Evolutionary conservation across 2,888 invertebrate genomes (phyloP).

Genomic region (Salticus scenicus): DNA sequence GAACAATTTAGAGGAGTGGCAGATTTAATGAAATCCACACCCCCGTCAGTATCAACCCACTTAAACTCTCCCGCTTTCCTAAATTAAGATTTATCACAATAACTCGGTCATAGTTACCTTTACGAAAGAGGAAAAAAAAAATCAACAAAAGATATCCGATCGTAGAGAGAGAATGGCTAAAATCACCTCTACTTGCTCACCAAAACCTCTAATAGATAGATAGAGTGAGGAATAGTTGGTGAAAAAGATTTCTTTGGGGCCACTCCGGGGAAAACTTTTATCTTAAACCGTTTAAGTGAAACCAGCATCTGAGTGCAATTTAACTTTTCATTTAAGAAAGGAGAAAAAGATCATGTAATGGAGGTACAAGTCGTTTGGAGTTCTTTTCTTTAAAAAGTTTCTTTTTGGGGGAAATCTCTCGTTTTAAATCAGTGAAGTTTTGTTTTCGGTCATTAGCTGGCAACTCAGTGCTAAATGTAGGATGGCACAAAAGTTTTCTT

Average conservation of each 20-base stretch:
- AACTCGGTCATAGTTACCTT: not conserved
- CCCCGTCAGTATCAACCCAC: slow-evolving; percentile 8
- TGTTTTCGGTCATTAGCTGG: slow-evolving; percentile 14
- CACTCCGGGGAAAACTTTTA: slow-evolving; percentile 7
- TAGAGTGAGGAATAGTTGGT: not conserved
- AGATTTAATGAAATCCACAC: slow-evolving; percentile 15
- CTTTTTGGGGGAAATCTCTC: slow-evolving; percentile 3
- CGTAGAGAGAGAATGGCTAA: not conserved
- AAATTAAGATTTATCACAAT: slow-evolving; percentile 65
- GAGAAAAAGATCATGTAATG: slow-evolving; percentile 12
- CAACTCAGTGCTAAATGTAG: not conserved
- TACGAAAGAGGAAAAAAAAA: not conserved
- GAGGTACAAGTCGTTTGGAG: slow-evolving; percentile 15
- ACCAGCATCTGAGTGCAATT: slow-evolving; percentile 6
- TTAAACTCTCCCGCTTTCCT: slow-evolving; percentile 48
- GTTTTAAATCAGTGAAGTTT: slow-evolving; percentile 5
- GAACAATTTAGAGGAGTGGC: not conserved
- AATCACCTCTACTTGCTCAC: not conserved
- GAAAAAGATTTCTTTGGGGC: slow-evolving; percentile 4
- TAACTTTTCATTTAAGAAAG: slow-evolving; percentile 9
- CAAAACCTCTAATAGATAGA: not conserved
- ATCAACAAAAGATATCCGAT: not conserved
- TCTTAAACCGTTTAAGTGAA: slow-evolving; percentile 17
- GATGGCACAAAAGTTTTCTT: slow-evolving; percentile 6
- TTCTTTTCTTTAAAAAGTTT: slow-evolving; percentile 8